Conservation (phyloP, 2,888 invertebrate species). For the Mesorhabditis belari region DNA sequence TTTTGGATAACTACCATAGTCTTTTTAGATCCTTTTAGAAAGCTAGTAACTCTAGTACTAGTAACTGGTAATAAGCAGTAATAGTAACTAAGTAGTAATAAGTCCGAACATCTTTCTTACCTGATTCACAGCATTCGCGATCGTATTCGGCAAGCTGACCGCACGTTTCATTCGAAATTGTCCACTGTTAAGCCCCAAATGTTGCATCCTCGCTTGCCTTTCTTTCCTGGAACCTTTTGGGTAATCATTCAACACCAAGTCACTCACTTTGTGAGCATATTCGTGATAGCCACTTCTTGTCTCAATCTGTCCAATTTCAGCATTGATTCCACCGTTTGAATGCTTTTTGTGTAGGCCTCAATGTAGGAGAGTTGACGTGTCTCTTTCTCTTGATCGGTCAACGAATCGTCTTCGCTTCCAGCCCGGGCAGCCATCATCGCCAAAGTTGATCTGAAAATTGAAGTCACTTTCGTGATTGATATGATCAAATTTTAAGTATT, state of each 20-base stretch:
- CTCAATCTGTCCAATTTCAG: constrained; percentile 84
- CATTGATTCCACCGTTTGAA: constrained; percentile 94
- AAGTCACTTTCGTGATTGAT: too few relatives aligned
- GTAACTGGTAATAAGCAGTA: too few relatives aligned
- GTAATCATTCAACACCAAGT: background rate
- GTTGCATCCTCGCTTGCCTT: constrained; percentile 28
- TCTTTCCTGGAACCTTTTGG: constrained; percentile 34
- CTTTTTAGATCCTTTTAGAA: too few relatives aligned
- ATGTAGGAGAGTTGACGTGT: constrained; percentile 76
- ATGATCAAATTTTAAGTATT: too few relatives aligned
- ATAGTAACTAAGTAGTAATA: too few relatives aligned
- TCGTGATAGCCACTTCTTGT: constrained; percentile 88
- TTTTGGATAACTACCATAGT: too few relatives aligned
- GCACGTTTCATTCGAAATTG: constrained; percentile 48
- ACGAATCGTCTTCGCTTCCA: constrained; percentile 3
- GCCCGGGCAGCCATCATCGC: constrained; percentile 89
- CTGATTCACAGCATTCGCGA: constrained; percentile 25
- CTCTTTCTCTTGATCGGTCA: constrained; percentile 1
- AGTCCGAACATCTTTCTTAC: too few relatives aligned
- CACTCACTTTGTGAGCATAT: constrained; percentile 66
- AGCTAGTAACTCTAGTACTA: too few relatives aligned
- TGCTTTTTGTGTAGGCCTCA: constrained; percentile 85
- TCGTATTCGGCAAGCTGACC: constrained; percentile 47
- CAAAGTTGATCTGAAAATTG: constrained; percentile 82
- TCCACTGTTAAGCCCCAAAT: constrained; percentile 32